Evolutionary conservation across 2,113 vertebrate genomes (phyloP).

Genomic region (Apaloderma vittatum): DNA sequence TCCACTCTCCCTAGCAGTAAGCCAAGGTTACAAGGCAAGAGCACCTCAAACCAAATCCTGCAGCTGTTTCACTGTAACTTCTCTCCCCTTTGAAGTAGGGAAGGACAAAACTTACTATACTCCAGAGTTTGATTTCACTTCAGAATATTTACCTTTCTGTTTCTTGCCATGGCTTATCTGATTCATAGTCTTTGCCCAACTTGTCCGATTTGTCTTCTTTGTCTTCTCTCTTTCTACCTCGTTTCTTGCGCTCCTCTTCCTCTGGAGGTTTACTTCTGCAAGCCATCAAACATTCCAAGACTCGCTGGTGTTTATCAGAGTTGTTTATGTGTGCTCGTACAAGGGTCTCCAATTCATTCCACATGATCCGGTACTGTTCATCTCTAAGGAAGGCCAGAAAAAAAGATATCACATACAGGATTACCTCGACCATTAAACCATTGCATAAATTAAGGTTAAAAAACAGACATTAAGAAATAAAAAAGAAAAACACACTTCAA

Average conservation of each 20-base stretch:
- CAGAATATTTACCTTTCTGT: conserved; percentile 84
- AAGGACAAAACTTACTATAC: background rate
- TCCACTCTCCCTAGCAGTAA: background rate
- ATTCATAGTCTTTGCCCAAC: conserved; percentile 88
- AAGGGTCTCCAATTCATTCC: conserved; percentile 98
- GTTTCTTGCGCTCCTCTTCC: conserved; percentile 96
- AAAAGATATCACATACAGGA: rapidly evolving
- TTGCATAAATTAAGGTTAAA: background rate
- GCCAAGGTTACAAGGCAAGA: background rate
- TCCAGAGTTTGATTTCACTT: background rate
- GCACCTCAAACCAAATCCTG: background rate
- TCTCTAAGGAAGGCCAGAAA: conserved; percentile 79
- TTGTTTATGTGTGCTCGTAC: conserved; percentile 91
- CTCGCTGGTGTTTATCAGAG: conserved; percentile 93
- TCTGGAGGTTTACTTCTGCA: conserved; percentile 97
- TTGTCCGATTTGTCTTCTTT: conserved; percentile 93
- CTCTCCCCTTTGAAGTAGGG: background rate
- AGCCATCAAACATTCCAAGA: conserved; percentile 93
- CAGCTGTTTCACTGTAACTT: background rate
- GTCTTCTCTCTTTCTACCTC: conserved; percentile 95
- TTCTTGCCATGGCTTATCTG: conserved; percentile 93
- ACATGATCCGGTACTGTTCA: conserved; percentile 99
- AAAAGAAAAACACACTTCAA: background rate
- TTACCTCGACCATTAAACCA: no score
- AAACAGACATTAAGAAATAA: background rate